Base-by-base conservation (phyloP, 2,888 invertebrate genomes). In the Agrilus mali region DNA sequence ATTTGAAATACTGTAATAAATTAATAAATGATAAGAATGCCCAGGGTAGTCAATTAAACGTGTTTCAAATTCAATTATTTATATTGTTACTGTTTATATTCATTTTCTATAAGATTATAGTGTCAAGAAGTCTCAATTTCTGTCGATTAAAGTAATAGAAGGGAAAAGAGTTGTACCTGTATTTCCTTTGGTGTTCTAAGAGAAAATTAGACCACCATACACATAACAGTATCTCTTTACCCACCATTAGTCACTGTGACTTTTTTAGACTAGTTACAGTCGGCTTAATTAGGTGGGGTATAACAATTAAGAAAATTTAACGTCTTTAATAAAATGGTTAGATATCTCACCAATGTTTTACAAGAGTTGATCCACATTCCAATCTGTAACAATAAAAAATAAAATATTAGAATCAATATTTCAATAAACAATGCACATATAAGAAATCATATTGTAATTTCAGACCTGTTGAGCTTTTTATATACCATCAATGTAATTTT, bases 221-320 rank as follows among this genome's bases (percentile, higher is more conserved):
- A 61, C 60, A 53, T 50, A 54, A 56, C 52, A 53, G 57, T 44
- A 45, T 38, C 40, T 56, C 51, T 62, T 58, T 62, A 56, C 62
- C 62, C 62, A 61, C 58, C 55, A 55, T 54, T 56, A 60, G 60
- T 60, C 58, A 38, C 51, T 53, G 51, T 50, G 53, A 55, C 50
- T 52, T 53, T 50, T 47, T 49, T 44, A 50, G 40, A 44, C 47
- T 46, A 50, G 54, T 54, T 56, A 55, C 43, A 56, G 62, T 58
- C 62, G 62, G 62, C 62, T 62, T 62, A 61, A 49, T 56, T 51
- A 55, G 53, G 55, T 60, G 62, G 62, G 62, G 62, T 61, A 41
- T n/a, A 13, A 34, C 6, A 22, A 7, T 22, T 22, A 2, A 22
- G 7, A 22, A 22, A 7, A 6, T 7, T 22, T 22, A 7, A 6